These are phyloP conservation scores for Cistogaster globosa DNA, from an alignment of 2,888 invertebrate species.

Conservation along the genomic window DNA sequence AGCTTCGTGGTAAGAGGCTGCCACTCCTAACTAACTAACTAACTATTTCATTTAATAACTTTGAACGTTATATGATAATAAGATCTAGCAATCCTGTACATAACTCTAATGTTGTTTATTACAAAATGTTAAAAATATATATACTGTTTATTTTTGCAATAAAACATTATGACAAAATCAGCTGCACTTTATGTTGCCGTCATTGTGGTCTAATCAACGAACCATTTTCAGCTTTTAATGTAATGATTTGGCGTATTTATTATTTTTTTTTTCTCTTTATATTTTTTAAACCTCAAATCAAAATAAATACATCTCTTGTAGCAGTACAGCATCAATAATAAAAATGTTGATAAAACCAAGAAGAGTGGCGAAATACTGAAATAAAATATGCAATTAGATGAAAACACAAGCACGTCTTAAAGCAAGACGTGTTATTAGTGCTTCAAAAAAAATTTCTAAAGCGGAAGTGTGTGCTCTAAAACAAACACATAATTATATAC, in stretches of 20 bases:
- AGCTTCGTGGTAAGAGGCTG: too few species aligned
- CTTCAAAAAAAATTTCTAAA: constrained; percentile 53
- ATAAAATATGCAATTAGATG: constrained; percentile 60
- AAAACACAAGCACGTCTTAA: constrained; percentile 69
- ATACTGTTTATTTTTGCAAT: too few species aligned
- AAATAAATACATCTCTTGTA: constrained; percentile 43
- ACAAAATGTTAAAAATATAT: background rate
- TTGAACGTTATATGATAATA: too few species aligned
- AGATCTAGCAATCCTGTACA: too few species aligned
- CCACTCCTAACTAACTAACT: too few species aligned
- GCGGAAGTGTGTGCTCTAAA: constrained; percentile 43
- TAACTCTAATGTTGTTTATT: too few species aligned
- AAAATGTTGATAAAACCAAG: constrained; percentile 3
- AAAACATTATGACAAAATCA: constrained; percentile 58
- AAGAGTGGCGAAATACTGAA: background rate
- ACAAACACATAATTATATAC: too few species aligned
- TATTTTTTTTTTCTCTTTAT: background rate
- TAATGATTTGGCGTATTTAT: constrained; percentile 12
- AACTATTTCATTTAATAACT: too few species aligned
- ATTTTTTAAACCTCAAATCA: constrained; percentile 55
- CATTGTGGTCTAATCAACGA: constrained; percentile 63
- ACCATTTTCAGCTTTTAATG: constrained; percentile 31
- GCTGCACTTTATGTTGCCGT: constrained; percentile 28
- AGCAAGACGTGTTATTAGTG: constrained; percentile 68
- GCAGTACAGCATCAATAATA: constrained; percentile 47